Evolutionary conservation across 2,888 invertebrate species (phyloP).

Genomic region (Tiliacea citrago): DNA sequence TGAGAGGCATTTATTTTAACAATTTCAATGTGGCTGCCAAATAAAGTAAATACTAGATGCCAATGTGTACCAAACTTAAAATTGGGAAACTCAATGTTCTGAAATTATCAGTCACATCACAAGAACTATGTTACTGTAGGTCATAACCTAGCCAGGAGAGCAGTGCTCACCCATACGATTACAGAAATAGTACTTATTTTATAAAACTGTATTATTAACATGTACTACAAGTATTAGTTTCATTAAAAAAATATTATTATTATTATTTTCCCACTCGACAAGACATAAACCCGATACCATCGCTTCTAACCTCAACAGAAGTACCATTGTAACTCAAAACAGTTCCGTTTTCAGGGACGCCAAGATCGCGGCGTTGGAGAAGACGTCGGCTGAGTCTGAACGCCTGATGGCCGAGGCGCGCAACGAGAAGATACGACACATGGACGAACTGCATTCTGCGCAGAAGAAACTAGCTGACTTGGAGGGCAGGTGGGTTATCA

Average conservation of each 20-base stretch:
- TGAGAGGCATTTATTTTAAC: no score
- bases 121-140: no score
- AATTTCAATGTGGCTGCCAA: no score
- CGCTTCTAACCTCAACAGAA: constrained; percentile 65
- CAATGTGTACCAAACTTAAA: no score
- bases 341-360: constrained; percentile 91
- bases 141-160: no score
- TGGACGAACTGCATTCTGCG: constrained; percentile 96
- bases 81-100: no score
- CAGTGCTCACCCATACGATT: no score
- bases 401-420: constrained; percentile 96
- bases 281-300: not conserved
- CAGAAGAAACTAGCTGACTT: constrained; percentile 96
- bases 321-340: constrained; percentile 56
- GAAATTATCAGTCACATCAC: no score
- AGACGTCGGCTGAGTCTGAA: constrained; percentile 95
- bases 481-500: constrained; percentile 93
- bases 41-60: no score
- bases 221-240: no score
- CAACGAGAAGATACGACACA: constrained; percentile 96
- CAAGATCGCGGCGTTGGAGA: constrained; percentile 95
- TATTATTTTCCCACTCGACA: not conserved
- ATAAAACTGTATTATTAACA: not conserved
- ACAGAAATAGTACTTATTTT: no score
- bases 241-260: not conserved